Evolutionary conservation across 2,888 invertebrate species (phyloP).

Genomic region (Limnephilus rhombicus): DNA sequence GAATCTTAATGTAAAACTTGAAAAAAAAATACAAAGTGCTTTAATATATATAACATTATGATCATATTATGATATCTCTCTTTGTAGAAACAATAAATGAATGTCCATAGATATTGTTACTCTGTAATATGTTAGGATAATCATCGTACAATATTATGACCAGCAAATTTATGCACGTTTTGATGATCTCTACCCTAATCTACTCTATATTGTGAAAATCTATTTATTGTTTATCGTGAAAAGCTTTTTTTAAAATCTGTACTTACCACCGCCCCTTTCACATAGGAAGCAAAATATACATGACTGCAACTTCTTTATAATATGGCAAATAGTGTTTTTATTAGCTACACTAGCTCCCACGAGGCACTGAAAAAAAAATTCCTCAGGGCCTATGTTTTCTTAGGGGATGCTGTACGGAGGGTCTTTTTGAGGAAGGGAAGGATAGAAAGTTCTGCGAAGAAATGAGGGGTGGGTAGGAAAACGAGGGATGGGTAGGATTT

Average conservation of each 20-base stretch:
- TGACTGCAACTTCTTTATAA: too few relatives aligned
- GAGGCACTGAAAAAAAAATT: too few relatives aligned
- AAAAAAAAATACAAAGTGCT: conserved; percentile 66
- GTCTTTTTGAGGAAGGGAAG: too few relatives aligned
- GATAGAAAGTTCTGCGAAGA: too few relatives aligned
- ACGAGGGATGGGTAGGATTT: too few relatives aligned
- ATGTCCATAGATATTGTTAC: conserved; percentile 35
- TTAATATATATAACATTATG: conserved; percentile 63
- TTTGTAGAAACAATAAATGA: conserved; percentile 58
- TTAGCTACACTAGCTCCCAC: too few relatives aligned
- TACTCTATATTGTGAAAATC: background rate
- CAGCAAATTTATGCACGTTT: conserved; percentile 38
- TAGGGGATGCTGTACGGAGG: too few relatives aligned
- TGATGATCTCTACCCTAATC: background rate
- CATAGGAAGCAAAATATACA: too few relatives aligned
- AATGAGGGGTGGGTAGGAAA: too few relatives aligned
- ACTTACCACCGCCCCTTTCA: background rate
- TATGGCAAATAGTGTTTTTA: background rate
- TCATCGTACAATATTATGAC: conserved; percentile 18
- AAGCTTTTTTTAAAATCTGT: background rate
- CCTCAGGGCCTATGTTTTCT: too few relatives aligned
- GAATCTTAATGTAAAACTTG: conserved; percentile 53
- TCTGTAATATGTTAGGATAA: conserved; percentile 42
- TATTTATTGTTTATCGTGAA: background rate
- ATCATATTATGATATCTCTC: conserved; percentile 45